Conservation (phyloP, 2,797 vertebrate species). For the Uromys caudimaculatus region DNA sequence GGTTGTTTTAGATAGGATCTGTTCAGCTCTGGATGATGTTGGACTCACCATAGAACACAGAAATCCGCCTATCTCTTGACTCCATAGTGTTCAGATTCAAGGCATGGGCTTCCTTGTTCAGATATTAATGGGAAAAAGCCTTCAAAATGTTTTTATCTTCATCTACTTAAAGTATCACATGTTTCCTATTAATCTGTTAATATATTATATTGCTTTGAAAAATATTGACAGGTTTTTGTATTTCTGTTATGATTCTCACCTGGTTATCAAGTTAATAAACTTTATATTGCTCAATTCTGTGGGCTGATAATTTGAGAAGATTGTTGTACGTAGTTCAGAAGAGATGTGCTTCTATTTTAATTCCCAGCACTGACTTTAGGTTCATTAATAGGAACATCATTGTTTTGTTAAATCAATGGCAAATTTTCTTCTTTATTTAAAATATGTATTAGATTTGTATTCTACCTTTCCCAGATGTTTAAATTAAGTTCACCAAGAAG, state of each 20-base stretch:
- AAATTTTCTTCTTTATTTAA: neutral
- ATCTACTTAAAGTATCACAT: neutral
- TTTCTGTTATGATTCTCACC: neutral
- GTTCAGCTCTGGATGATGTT: neutral
- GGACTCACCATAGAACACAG: neutral
- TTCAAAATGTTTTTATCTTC: neutral
- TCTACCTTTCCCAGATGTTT: neutral
- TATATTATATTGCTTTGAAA: neutral
- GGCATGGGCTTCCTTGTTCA: neutral
- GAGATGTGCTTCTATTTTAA: neutral
- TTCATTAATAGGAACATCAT: neutral
- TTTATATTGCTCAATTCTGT: neutral
- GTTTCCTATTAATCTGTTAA: neutral
- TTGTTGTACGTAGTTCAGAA: neutral
- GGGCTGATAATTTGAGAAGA: neutral
- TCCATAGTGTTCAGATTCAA: neutral
- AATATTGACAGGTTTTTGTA: neutral
- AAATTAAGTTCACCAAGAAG: neutral
- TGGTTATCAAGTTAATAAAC: neutral
- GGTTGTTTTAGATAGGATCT: neutral
- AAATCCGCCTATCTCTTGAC: neutral
- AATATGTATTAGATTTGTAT: neutral
- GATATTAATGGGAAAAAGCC: neutral
- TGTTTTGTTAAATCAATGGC: neutral
- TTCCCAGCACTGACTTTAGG: neutral